These are phyloP conservation scores for Mallotus villosus DNA, from an alignment of 2,797 vertebrate species.

Conservation along the genomic window DNA sequence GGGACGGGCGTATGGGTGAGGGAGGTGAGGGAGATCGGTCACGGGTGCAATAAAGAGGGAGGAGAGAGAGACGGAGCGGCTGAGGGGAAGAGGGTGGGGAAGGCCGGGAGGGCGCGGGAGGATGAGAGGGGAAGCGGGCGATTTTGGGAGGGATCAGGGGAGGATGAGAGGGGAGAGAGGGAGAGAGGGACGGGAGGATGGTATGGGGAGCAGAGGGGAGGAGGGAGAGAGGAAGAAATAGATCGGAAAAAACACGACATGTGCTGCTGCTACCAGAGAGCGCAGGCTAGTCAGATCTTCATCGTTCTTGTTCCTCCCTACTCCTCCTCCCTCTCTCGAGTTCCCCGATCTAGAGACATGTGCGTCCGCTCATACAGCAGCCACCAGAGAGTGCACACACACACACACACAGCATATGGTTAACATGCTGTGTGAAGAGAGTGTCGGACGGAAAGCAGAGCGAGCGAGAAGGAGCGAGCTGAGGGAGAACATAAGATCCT, in stretches of 20 bases:
- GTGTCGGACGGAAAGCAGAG: background rate
- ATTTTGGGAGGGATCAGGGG: too few species aligned
- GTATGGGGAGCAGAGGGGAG: background rate
- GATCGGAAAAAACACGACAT: background rate
- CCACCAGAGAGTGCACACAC: background rate
- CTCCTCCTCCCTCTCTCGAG: background rate
- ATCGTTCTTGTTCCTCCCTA: background rate
- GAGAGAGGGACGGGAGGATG: background rate
- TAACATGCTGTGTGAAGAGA: constrained; percentile 1
- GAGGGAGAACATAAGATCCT: background rate
- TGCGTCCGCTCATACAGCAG: background rate
- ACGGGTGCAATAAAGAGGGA: too few species aligned
- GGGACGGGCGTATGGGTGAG: too few species aligned
- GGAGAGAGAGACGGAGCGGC: too few species aligned
- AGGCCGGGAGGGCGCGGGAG: background rate
- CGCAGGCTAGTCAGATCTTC: background rate
- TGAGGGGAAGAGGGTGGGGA: too few species aligned
- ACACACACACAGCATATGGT: background rate
- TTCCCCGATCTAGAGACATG: background rate
- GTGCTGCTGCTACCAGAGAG: background rate
- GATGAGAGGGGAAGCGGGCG: background rate
- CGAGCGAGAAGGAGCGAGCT: background rate
- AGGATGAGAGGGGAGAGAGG: background rate
- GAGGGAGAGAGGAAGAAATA: background rate
- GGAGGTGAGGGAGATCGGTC: too few species aligned